Conservation (phyloP, 2,888 invertebrate genomes). For the Resseliella maxima region DNA sequence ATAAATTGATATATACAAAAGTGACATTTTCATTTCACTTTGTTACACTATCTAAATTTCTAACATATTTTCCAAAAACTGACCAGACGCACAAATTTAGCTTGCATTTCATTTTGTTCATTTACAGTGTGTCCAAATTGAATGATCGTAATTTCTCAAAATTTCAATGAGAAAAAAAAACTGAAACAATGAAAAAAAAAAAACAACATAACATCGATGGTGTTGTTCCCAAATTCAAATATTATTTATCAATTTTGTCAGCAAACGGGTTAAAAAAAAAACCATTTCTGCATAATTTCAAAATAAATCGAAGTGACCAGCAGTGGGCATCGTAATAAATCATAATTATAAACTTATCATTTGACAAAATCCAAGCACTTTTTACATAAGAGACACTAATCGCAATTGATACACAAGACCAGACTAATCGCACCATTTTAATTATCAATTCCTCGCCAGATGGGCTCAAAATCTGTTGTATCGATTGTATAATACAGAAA, state of each 20-base stretch:
- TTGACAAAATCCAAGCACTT: not conserved
- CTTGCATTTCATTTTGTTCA: too few relatives aligned
- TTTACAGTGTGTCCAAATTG: not conserved
- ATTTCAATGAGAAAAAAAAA: not conserved
- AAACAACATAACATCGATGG: not conserved
- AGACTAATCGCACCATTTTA: not conserved
- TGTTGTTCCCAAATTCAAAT: not conserved
- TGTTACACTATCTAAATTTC: not conserved
- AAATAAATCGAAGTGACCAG: not conserved
- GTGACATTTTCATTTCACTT: constrained; percentile 44
- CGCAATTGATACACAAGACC: not conserved
- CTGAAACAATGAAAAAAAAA: not conserved
- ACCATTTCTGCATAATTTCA: not conserved
- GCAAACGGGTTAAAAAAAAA: not conserved
- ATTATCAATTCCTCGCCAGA: not conserved
- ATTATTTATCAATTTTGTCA: constrained; percentile 10
- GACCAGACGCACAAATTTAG: not conserved
- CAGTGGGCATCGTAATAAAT: not conserved
- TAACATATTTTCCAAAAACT: not conserved
- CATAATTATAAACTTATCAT: constrained; percentile 30
- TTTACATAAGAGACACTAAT: not conserved
- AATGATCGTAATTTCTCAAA: not conserved
- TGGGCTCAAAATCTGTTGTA: not conserved
- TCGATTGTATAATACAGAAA: not conserved
- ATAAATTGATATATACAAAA: constrained; percentile 16